Conservation (phyloP, 53 echinoderm and acorn worm species). For the Glandiceps talaboti region DNA sequence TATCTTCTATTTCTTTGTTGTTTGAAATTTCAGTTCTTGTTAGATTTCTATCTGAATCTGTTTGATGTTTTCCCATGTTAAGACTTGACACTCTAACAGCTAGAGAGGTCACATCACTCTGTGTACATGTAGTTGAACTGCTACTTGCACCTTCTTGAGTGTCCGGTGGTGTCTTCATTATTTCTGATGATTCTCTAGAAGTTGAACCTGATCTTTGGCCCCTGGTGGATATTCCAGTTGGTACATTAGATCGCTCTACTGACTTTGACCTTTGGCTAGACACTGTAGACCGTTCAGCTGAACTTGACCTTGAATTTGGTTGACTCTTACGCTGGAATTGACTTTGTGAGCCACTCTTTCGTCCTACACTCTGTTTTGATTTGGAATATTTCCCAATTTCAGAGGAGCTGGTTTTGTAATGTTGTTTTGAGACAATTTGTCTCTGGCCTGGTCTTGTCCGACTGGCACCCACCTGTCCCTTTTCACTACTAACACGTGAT, state of each 20-base stretch:
- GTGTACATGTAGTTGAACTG: no score
- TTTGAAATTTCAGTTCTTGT: no score
- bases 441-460: slow-evolving; percentile 12
- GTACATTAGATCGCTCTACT: neutral
- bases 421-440: slow-evolving; percentile 2
- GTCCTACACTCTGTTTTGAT: neutral
- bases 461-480: slow-evolving; percentile 13
- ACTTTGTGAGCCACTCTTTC: slow-evolving; percentile 6
- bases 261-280: neutral
- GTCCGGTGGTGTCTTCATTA: no score
- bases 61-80: no score
- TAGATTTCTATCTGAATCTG: no score
- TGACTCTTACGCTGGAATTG: neutral
- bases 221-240: no score
- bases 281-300: neutral
- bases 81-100: no score
- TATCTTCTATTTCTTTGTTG: neutral
- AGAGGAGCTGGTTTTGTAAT: slow-evolving; percentile 20
- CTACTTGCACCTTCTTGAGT: no score
- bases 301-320: neutral
- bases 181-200: no score
- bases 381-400: slow-evolving; percentile 20
- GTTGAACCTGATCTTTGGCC: no score
- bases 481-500: neutral
- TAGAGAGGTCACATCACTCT: no score